Evolutionary conservation across 2,797 vertebrate genomes (phyloP), one percentile per base, ranked within the genome.

Genomic region (Botia almorhae): DNA sequence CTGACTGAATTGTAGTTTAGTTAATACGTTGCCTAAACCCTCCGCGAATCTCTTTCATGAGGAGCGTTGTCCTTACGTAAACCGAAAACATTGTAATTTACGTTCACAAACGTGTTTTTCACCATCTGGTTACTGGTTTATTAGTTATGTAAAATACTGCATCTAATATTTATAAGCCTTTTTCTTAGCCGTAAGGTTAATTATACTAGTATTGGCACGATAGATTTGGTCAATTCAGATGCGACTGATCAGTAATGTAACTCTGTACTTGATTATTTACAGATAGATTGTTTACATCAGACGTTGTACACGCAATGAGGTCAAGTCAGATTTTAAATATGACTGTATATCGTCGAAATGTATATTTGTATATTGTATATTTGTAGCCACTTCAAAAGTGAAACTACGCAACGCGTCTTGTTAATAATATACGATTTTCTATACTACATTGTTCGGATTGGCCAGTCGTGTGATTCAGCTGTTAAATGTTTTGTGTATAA

Each of bases 181-280:
- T 69, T 60, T 39, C 39, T 58, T 39, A 14, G 16, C 60, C 11
- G 29, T 77, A 5, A 0, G 7, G 29, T n/a, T 11, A 60, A 46
- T 3, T 46, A 36, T 67, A 17, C 61, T 69, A 69, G 65, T 65
- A 5, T 78, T 78, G 69, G 39, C 76, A 69, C 7, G 53, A 19
- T 60, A 60, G 76, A 53, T 46, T 43, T 23, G 39, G 14, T 12
- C 23, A 48, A 51, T 76, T 75, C 12, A 51, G 46, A 14, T 46
- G 36, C 50, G 23, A 8, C 11, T 7, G 21, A 6, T 76, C 21
- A 19, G 36, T 46, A n/a, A 6, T 26, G 5, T 29, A 11, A 56
- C 6, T 33, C 14, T 36, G 17, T 7, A 14, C 13, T 29, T 48
- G 7, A 19, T 4, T 19, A 33, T 5, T 2, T 14, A 17, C 3